Evolutionary conservation across 1,140 invertebrate genomes (phyloP).

Genomic region (Solen grandis): DNA sequence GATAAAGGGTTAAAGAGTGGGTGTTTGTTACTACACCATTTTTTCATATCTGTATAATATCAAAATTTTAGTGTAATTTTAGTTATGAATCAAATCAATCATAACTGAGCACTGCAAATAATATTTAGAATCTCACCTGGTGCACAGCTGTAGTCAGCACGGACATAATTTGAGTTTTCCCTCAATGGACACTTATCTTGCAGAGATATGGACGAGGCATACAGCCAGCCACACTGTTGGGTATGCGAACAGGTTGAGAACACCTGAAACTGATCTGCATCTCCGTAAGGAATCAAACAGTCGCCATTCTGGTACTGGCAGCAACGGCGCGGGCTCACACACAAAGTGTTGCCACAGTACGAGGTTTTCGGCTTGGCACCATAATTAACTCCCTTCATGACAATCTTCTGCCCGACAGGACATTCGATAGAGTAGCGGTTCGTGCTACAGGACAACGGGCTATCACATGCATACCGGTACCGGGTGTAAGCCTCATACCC

Average conservation of each 20-base stretch:
- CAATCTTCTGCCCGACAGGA: slow-evolving; percentile 21
- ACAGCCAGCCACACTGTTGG: slow-evolving; percentile 47
- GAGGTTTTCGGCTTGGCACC: slow-evolving; percentile 44
- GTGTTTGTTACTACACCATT: too few relatives aligned
- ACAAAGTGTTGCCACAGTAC: slow-evolving; percentile 24
- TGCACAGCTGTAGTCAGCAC: slow-evolving; percentile 41
- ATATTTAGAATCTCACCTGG: too few relatives aligned
- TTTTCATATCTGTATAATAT: too few relatives aligned
- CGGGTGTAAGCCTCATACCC: neutral
- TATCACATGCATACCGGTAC: slow-evolving; percentile 29
- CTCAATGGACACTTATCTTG: slow-evolving; percentile 10
- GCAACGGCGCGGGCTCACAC: slow-evolving; percentile 2
- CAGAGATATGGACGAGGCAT: slow-evolving; percentile 28
- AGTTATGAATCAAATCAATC: too few relatives aligned
- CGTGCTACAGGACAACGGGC: neutral
- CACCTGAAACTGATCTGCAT: slow-evolving; percentile 22
- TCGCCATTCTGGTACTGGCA: slow-evolving; percentile 32
- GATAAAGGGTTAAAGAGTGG: too few relatives aligned
- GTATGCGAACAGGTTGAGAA: slow-evolving; percentile 33
- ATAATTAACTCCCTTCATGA: slow-evolving; percentile 23
- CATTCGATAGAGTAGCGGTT: slow-evolving; percentile 45
- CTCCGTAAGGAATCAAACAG: slow-evolving; percentile 25
- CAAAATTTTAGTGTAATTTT: too few relatives aligned
- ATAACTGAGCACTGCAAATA: too few relatives aligned
- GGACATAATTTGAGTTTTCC: slow-evolving; percentile 41